phyloP scores from a whole-genome alignment of 2,888 invertebrate genomes.

The Rhamnusium bicolor region DNA sequence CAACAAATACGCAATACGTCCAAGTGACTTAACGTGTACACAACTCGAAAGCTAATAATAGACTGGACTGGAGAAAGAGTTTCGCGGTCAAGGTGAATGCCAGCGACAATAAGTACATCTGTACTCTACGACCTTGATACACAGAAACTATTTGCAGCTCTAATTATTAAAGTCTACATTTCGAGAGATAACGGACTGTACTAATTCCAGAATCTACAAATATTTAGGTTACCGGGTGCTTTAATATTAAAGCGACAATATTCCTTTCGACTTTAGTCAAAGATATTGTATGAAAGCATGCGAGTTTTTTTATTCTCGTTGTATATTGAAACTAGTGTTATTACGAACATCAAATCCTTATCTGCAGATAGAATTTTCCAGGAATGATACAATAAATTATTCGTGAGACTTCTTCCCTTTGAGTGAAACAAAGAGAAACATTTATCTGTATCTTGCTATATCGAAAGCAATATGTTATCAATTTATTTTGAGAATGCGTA shows the following conservation, averaged over 20 bases:
- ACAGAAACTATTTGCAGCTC: neutral
- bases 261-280: neutral
- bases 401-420: constrained; percentile 45
- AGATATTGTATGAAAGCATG: neutral
- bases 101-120: too few relatives aligned
- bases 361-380: constrained; percentile 32
- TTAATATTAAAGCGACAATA: neutral
- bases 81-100: too few relatives aligned
- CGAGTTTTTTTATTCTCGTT: constrained; percentile 6
- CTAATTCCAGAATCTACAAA: neutral
- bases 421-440: constrained; percentile 50
- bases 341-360: constrained; percentile 28
- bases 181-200: too few relatives aligned
- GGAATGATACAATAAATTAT: constrained; percentile 46
- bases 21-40: too few relatives aligned
- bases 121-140: too few relatives aligned
- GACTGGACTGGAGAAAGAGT: too few relatives aligned
- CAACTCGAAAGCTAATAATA: too few relatives aligned
- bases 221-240: too few relatives aligned
- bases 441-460: constrained; percentile 46
- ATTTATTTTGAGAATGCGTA: constrained; percentile 48
- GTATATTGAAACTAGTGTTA: constrained; percentile 33
- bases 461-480: constrained; percentile 49
- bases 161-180: neutral
- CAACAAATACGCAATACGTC: too few relatives aligned